Evolutionary conservation across 2,113 vertebrate genomes (phyloP).

Genomic region (Vidua chalybeata): DNA sequence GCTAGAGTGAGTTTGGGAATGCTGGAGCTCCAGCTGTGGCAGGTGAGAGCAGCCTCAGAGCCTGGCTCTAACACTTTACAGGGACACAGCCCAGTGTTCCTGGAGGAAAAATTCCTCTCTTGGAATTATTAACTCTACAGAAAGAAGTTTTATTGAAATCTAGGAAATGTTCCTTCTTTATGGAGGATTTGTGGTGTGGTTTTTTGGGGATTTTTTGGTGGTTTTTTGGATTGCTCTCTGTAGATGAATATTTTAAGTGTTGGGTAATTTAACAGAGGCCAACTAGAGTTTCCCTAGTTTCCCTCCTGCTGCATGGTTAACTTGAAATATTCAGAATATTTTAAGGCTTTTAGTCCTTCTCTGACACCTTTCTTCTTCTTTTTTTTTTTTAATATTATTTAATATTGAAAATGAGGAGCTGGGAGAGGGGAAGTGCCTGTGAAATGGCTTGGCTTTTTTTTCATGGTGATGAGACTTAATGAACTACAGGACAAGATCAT

Average conservation of each 20-base stretch:
- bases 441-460: not conserved
- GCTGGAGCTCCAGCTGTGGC: not conserved
- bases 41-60: not conserved
- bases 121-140: not conserved
- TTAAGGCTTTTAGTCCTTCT: not conserved
- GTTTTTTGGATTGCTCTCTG: not conserved
- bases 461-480: not conserved
- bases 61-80: not conserved
- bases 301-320: not conserved
- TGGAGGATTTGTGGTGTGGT: not conserved
- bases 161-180: not conserved
- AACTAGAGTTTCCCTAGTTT: not conserved
- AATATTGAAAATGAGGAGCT: not conserved
- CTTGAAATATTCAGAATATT: not conserved
- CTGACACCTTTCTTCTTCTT: not conserved
- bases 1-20: not conserved
- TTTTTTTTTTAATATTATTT: not conserved
- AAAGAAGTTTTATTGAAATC: not conserved
- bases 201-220: not conserved
- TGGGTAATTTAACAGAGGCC: not conserved
- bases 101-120: not conserved
- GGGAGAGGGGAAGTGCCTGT: not conserved
- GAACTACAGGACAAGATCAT: not conserved
- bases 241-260: not conserved
- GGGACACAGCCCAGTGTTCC: not conserved